These are phyloP conservation scores for Siniperca knerii DNA, from an alignment of 2,113 vertebrate genomes.

Conservation along the genomic window DNA sequence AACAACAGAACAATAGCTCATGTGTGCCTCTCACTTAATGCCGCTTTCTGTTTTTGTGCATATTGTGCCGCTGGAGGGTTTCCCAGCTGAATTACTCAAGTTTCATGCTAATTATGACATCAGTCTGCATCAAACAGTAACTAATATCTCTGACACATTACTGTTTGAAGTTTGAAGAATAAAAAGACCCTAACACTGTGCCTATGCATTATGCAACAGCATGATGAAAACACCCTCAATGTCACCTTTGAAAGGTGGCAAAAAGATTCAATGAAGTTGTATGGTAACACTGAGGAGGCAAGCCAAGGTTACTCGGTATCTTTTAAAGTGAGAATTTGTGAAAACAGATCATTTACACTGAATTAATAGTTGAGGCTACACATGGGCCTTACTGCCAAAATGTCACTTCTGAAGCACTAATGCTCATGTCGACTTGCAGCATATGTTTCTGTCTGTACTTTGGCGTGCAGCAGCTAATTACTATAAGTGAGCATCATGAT, in stretches of 20 bases:
- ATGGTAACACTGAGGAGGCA: constrained; percentile 25
- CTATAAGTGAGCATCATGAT: constrained; percentile 58
- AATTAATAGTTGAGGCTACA: background rate
- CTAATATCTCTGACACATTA: constrained; percentile 14
- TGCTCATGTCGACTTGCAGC: background rate
- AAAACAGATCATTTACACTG: constrained; percentile 20
- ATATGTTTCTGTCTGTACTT: constrained; percentile 6
- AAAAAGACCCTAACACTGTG: constrained; percentile 19
- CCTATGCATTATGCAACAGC: constrained; percentile 65
- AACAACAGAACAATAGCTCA: constrained; percentile 86
- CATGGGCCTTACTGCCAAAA: background rate
- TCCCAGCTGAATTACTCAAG: constrained; percentile 31
- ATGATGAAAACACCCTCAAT: constrained; percentile 47
- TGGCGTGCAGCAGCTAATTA: constrained; percentile 49
- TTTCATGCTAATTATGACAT: constrained; percentile 47
- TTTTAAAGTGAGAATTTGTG: constrained; percentile 11
- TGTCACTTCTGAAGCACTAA: background rate
- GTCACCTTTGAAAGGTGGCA: constrained; percentile 58
- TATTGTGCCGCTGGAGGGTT: constrained; percentile 18
- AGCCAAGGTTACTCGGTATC: constrained; percentile 14
- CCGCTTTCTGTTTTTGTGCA: constrained; percentile 58
- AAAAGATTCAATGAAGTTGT: constrained; percentile 46
- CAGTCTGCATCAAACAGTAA: constrained; percentile 34
- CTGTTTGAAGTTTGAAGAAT: constrained; percentile 28
- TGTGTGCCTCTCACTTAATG: constrained; percentile 70